Conservation (phyloP, 2,888 invertebrate genomes). For the Imbricaverruca yamaguchii region DNA sequence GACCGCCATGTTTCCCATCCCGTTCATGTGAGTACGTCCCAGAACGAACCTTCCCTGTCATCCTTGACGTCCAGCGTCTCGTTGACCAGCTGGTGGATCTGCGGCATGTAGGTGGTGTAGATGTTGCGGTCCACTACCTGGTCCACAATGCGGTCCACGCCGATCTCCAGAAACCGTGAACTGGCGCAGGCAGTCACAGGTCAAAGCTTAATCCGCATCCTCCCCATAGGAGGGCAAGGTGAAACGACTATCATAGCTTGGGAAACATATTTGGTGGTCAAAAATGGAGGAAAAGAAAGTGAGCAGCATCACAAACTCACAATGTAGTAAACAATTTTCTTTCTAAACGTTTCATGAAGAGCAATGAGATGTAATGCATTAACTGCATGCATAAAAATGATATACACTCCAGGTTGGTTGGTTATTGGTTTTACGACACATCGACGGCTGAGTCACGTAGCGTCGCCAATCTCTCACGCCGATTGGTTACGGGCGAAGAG, state of each 20-base stretch:
- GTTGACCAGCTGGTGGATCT: slow-evolving; percentile 84
- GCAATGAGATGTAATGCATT: neutral
- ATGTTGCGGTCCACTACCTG: slow-evolving; percentile 94
- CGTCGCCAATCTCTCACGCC: too few species aligned
- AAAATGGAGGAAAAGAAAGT: too few species aligned
- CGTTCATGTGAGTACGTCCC: too few species aligned
- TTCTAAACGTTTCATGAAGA: neutral
- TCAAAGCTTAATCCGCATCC: neutral
- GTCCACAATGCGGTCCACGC: slow-evolving; percentile 88
- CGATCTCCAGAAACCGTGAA: slow-evolving; percentile 78
- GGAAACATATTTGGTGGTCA: neutral
- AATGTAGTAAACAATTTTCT: too few species aligned
- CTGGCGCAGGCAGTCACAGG: slow-evolving; percentile 44
- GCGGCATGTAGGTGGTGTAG: slow-evolving; percentile 73
- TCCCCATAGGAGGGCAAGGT: neutral
- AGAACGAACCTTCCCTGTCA: neutral
- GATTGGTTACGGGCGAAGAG: too few species aligned
- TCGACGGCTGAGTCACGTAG: too few species aligned
- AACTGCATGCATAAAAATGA: neutral
- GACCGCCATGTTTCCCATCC: too few species aligned
- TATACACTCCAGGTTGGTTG: neutral
- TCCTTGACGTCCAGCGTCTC: slow-evolving; percentile 63
- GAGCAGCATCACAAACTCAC: too few species aligned
- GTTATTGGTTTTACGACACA: too few species aligned
- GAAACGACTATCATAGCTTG: neutral